Base-by-base conservation (phyloP, 1,140 invertebrate genomes). In the Ceratina australensis region DNA sequence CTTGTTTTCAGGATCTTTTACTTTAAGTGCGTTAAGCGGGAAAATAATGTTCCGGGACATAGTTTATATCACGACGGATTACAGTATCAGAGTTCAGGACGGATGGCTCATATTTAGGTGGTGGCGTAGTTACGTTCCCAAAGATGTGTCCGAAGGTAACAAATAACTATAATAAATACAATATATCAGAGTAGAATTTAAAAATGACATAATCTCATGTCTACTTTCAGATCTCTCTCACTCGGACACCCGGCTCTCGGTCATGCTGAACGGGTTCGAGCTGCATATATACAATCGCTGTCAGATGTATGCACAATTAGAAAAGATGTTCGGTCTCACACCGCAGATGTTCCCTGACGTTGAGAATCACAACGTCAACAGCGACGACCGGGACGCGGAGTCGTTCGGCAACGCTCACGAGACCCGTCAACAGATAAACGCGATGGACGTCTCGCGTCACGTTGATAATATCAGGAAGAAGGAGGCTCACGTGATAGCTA, bases 11-110 rank as follows among this genome's bases (percentile, higher is more conserved):
- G 98, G 98, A 78, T 99, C 98, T 18, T 95, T 99, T 86, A 98
- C 98, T 2, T 93, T 99, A 52, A 98, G 98, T 92, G 97, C 98
- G 33, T 93, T 99, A 79, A 98, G 98, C 81, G 99, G 99, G 3
- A 99, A 99, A 93, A 96, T 99, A 56, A 99, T 99, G 98, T 99
- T 99, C 93, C 94, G 98, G 82, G 98, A 99, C 93, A 95, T 99
- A 87, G 95, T 97, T 65, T 98, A 97, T 86, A 97, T 99, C 56
- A 98, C 97, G 63, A 96, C 98, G 92, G 98, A 99, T 93, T 99
- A 97, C 91, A 97, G 97, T 50, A 90, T 99, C 54, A 94, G 98
- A 84, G 95, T 99, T 79, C 98, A 99, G 93, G 98, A 99, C 94
- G 99, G 98, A 8, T 99, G 98, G 94, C 93, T 98, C 67, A 98